Percentiles rank a stretch among this genome's conserved stretches.
Evolutionary conservation across 1,140 invertebrate genomes (phyloP).

Genomic region (Scaptomyza pallida): DNA sequence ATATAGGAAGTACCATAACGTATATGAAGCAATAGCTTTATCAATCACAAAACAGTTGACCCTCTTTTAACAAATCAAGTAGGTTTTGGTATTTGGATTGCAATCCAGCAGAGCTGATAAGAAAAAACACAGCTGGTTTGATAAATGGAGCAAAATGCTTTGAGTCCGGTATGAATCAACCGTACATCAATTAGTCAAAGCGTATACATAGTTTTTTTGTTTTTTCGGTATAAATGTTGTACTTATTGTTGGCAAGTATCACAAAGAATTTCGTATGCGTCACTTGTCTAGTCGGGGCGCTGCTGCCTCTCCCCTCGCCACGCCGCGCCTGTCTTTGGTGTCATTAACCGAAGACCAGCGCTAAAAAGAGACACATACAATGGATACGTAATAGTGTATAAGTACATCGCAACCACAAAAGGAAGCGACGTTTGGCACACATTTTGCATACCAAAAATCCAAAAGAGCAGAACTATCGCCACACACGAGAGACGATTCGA

Average conservation of each 20-base stretch:
- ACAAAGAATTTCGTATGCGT: constrained; percentile 69
- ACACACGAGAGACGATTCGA: constrained; percentile 32
- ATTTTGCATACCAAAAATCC: constrained; percentile 74
- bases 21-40: no score
- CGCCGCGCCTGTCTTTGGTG: constrained; percentile 36
- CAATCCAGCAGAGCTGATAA: no score
- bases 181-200: constrained; percentile 47
- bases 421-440: constrained; percentile 65
- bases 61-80: no score
- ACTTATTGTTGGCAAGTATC: constrained; percentile 53
- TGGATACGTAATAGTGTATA: not conserved
- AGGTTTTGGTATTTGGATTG: no score
- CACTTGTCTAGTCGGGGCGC: constrained; percentile 69
- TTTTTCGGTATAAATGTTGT: not conserved
- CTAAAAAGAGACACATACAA: constrained; percentile 9
- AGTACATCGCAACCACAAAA: constrained; percentile 28
- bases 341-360: constrained; percentile 62
- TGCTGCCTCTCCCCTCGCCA: not conserved
- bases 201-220: not conserved
- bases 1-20: no score
- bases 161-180: constrained; percentile 53
- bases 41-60: constrained; percentile 13
- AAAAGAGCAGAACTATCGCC: constrained; percentile 64
- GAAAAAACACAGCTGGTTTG: no score
- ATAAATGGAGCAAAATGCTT: constrained; percentile 35